Evolutionary conservation across 92 coral and sea anemone genomes (phyloP), one percentile per base, ranked within the genome.

Genomic region (Porites evermanni): DNA sequence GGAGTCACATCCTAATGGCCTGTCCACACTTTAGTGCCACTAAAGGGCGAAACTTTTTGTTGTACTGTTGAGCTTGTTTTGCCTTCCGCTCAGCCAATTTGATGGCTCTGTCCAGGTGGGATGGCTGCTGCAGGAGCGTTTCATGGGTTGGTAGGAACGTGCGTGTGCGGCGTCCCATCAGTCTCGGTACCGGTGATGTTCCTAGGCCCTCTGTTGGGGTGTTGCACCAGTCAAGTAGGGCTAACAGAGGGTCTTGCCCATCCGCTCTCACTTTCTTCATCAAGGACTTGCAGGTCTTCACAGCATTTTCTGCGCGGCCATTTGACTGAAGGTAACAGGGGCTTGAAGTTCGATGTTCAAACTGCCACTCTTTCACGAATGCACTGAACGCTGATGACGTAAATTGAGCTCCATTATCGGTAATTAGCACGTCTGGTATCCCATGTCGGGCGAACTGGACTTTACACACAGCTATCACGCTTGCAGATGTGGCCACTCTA

Each of bases 201-300:
- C 89, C 78, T 6, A 86, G 18, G 0, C 65, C 66, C 71, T 87
- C 85, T 29, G 83, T 54, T 14, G 90, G 79, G 17, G 86, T 87
- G 53, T 87, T 87, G 13, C 85, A 47, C 85, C 90, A 79, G 54
- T 86, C 85, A 29, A 86, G 50, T 20, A 86, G 54, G 73, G 90
- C 79, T 65, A 77, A 54, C 64, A 78, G 84, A 1, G 84, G 89
- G 53, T 86, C 89, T 19, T 68, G 17, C 5, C 74, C 82, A 71
- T 77, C 81, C 0, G 53, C 89, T 53, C 67, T 85, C n/a, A 84
- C 89, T 32, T 85, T 85, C 78, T 85, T 67, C 52, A 85, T 32
- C 32, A 85, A 76, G 12, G 44, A 6, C 74, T 85, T 85, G 21
- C 89, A 85, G 6, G 82, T 76, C 60, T 86, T 86, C 10, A 79